Evolutionary conservation across 2,797 vertebrate genomes (phyloP), one percentile per base, ranked within the genome.

Genomic region (Simalia tracyae): DNA sequence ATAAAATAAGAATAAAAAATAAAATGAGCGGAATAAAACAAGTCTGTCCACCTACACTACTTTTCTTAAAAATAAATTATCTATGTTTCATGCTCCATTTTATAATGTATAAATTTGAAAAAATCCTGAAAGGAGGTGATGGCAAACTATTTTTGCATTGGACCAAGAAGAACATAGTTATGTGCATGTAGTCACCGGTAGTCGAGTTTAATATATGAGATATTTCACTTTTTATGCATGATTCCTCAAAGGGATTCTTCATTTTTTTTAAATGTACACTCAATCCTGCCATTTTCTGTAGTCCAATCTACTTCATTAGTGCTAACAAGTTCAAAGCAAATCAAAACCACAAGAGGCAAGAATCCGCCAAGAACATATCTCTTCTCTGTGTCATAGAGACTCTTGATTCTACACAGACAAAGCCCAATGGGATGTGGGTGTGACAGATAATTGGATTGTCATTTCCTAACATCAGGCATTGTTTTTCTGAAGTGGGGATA

Each of bases 291-390:
- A 22, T 61, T 90, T 87, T 92, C 57, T 63, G 12, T 46, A 56
- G 42, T 26, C 28, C 84, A 76, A 87, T 61, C 88, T 9, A 26
- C 87, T 87, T 46, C 42, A 42, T 87, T 50, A 90, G 54, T 76
- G 84, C 88, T 86, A 59, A 66, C n/a, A 57, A 92, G 84, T 90
- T 90, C 88, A 90, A 87, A 90, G 84, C 42, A 90, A 90, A 92
- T 87, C 84, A 90, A 54, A 90, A 92, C 64, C 88, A 72, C 84
- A 42, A 26, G 31, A 22, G 54, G 19, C 42, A 10, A 9, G n/a
- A 54, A 87, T 89, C 64, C 2, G 57, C 92, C 66, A 87, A 56
- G 87, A 61, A 92, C 86, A 90, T 87, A 64, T 42, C 57, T 72
- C 42, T 15, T 87, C 68, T 92, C 56, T 90, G 84, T 92, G 92